phyloP scores from a whole-genome alignment of 1,140 invertebrate genomes.

The Caenorhabditis brenneri region DNA sequence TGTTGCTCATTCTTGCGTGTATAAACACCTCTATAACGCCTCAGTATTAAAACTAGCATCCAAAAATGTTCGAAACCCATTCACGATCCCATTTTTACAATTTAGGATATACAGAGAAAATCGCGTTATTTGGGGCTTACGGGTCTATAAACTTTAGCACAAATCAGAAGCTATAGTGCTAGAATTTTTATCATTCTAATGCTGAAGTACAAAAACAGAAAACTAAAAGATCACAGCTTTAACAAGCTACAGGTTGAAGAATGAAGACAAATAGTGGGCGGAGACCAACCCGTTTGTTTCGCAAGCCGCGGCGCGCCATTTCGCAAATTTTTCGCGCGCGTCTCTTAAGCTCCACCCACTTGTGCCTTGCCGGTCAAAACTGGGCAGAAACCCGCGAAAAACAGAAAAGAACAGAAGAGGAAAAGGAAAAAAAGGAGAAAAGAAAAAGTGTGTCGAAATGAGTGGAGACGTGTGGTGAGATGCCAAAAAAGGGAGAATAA shows the following conservation, averaged over 20 bases:
- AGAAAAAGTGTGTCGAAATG: slow-evolving; percentile 35
- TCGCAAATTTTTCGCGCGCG: not conserved
- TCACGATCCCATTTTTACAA: too few relatives aligned
- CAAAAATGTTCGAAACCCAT: too few relatives aligned
- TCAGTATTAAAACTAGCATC: too few relatives aligned
- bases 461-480: slow-evolving; percentile 10
- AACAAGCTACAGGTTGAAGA: not conserved
- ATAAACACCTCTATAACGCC: too few relatives aligned
- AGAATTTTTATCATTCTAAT: too few relatives aligned
- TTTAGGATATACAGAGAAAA: too few relatives aligned
- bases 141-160: too few relatives aligned
- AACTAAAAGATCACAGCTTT: not conserved
- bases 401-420: slow-evolving; percentile 30
- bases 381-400: not conserved
- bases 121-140: too few relatives aligned
- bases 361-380: not conserved
- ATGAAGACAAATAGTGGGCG: not conserved
- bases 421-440: slow-evolving; percentile 11
- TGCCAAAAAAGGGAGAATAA: slow-evolving; percentile 31
- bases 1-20: too few relatives aligned
- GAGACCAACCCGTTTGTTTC: not conserved
- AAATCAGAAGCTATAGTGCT: too few relatives aligned
- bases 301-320: not conserved
- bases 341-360: not conserved
- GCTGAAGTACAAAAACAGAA: not conserved